Base-by-base conservation (phyloP, 2,888 invertebrate genomes). In the Eremobia ochroleuca region DNA sequence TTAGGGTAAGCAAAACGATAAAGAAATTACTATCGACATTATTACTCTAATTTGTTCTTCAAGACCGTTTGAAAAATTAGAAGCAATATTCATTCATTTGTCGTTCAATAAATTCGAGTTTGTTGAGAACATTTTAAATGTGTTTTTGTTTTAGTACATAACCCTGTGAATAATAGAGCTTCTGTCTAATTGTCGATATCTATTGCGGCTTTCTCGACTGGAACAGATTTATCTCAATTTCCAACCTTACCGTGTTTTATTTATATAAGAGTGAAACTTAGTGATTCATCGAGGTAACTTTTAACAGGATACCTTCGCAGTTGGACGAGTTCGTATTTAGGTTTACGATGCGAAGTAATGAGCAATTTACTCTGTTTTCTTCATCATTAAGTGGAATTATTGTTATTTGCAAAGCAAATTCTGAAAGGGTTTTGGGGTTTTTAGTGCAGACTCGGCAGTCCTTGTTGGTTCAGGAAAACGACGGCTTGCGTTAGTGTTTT, bases 31-130 rank as follows among this genome's bases (percentile, higher is more conserved):
- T 76, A 37, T 68, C 28, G 8, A 28, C 69, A 11, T 79, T 83
- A 81, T 88, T 81, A 76, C 69, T 55, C 67, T 61, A 77, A 82
- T 81, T 65, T 81, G 71, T 78, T 78, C 65, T 55, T 81, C 73
- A 77, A 73, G 49, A 66, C 4, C 64, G 55, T 58, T 73, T 80
- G 85, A 87, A 71, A 81, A 67, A 81, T 87, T 59, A 71, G 65
- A 72, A 78, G 81, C 73, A 86, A 88, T 86, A 78, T 88, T 83
- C 86, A 87, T 87, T 83, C 86, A 83, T 86, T 75, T 86, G 86
- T 83, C 79, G 71, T 79, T 75, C 77, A 81, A 85, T 86, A 81
- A 84, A 83, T 79, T n/a, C n/a, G n/a, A n/a, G n/a, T 80, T 68
- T 61, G 34, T 59, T 34, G 43, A 66, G 34, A 74, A 55, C 76